These are phyloP conservation scores for Vulpes lagopus DNA, from an alignment of 2,113 vertebrate species.

Conservation along the genomic window DNA sequence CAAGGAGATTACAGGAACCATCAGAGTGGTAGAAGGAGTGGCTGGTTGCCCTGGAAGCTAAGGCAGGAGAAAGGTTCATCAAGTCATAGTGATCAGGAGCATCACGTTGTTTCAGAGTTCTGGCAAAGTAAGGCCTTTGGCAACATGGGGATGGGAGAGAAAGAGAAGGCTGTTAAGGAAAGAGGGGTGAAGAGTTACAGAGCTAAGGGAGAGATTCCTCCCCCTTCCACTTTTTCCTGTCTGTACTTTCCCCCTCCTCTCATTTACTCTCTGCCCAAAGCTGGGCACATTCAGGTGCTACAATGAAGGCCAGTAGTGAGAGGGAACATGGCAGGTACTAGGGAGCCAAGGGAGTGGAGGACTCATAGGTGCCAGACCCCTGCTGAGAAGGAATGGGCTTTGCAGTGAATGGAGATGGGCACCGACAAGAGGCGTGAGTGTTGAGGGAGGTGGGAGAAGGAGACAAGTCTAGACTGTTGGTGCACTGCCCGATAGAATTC, in stretches of 20 bases:
- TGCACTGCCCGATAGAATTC: background rate
- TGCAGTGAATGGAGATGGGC: background rate
- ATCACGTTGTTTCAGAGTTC: background rate
- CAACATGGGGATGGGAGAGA: background rate
- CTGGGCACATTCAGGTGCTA: background rate
- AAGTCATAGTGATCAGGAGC: background rate
- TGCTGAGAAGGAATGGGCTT: background rate
- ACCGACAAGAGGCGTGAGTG: background rate
- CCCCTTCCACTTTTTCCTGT: too few relatives aligned
- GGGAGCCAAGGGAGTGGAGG: background rate
- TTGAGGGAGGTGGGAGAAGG: background rate
- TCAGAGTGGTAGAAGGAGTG: background rate
- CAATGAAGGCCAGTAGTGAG: background rate
- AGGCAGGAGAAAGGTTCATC: background rate
- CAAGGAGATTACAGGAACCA: background rate
- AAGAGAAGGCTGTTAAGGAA: background rate
- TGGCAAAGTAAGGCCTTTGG: background rate
- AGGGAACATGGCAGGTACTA: background rate
- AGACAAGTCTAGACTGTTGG: background rate
- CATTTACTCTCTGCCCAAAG: background rate
- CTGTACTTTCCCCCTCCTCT: background rate
- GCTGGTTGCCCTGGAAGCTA: background rate
- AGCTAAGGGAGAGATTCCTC: background rate
- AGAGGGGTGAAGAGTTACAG: background rate
- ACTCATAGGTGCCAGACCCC: background rate